Conservation (phyloP, 2,888 invertebrate genomes). For the Sacculina carcini region DNA sequence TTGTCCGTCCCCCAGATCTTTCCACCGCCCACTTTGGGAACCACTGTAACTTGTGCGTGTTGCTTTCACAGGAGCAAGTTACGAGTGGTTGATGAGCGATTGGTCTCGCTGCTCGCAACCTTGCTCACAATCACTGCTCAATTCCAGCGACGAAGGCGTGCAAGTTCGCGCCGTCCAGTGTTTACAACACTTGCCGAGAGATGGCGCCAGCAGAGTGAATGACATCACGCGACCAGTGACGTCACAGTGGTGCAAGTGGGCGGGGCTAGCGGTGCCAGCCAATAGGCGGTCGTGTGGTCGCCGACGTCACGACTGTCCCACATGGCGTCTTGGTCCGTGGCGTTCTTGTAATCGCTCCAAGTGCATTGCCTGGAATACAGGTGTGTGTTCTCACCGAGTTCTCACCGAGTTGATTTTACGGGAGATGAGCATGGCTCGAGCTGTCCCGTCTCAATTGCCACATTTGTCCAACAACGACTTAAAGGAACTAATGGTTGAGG, state of each 20-base stretch:
- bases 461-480: too few relatives aligned
- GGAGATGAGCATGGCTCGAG: too few relatives aligned
- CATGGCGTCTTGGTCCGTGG: slow-evolving; percentile 44
- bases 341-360: slow-evolving; percentile 39
- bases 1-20: too few relatives aligned
- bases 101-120: slow-evolving; percentile 67
- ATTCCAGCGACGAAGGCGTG: slow-evolving; percentile 44
- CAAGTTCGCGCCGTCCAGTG: slow-evolving; percentile 44
- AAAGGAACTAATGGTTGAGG: too few relatives aligned
- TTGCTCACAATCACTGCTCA: too few relatives aligned
- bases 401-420: too few relatives aligned
- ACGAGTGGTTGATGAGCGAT: slow-evolving; percentile 50
- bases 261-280: slow-evolving; percentile 31
- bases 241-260: slow-evolving; percentile 38
- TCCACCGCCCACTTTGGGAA: too few relatives aligned
- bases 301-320: slow-evolving; percentile 41
- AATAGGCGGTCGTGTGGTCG: slow-evolving; percentile 37
- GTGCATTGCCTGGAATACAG: slow-evolving; percentile 45
- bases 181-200: slow-evolving; percentile 36
- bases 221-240: slow-evolving; percentile 33
- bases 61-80: too few relatives aligned
- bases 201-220: too few relatives aligned
- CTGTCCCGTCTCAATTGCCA: too few relatives aligned
- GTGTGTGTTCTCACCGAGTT: too few relatives aligned
- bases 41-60: too few relatives aligned